phyloP scores from a whole-genome alignment of 2,888 invertebrate genomes.

The Chymomyza procnemis region DNA sequence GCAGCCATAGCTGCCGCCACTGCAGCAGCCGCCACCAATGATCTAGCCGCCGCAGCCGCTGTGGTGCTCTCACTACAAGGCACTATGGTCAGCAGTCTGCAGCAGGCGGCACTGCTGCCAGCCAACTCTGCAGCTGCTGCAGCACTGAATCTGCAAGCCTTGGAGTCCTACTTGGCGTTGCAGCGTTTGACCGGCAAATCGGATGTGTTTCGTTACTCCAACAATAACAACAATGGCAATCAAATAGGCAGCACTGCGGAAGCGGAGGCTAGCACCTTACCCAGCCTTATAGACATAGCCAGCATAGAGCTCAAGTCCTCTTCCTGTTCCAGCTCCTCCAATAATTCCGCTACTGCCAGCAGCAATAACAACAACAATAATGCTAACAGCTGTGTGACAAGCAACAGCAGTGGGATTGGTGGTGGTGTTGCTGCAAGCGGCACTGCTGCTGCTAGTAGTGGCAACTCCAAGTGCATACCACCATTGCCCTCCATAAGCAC shows the following conservation, averaged over 20 bases:
- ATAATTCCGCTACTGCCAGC: neutral
- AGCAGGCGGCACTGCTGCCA: slow-evolving; percentile 89
- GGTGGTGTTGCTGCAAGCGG: too few relatives aligned
- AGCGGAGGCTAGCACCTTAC: slow-evolving; percentile 35
- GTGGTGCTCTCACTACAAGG: slow-evolving; percentile 90
- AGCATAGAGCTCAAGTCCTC: slow-evolving; percentile 56
- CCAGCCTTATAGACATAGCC: slow-evolving; percentile 52
- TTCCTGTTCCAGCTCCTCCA: slow-evolving; percentile 57
- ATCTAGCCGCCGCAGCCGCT: slow-evolving; percentile 82
- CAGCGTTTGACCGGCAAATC: slow-evolving; percentile 87
- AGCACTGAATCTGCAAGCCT: slow-evolving; percentile 89
- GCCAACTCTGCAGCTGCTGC: slow-evolving; percentile 91
- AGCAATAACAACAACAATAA: neutral
- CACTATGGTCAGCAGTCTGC: slow-evolving; percentile 90
- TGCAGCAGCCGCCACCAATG: slow-evolving; percentile 79
- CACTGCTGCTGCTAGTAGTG: slow-evolving; percentile 17
- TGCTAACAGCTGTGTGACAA: too few relatives aligned
- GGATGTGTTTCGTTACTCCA: slow-evolving; percentile 82
- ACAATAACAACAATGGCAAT: slow-evolving; percentile 26
- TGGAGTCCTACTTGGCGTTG: slow-evolving; percentile 90
- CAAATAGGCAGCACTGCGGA: slow-evolving; percentile 33
- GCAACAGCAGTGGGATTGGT: too few relatives aligned
- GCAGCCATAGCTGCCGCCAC: slow-evolving; percentile 64
- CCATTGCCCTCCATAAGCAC: slow-evolving; percentile 80
- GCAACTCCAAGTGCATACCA: slow-evolving; percentile 33